These are phyloP conservation scores for Saimiri boliviensis DNA, from an alignment of 2,113 vertebrate species.

Conservation along the genomic window DNA sequence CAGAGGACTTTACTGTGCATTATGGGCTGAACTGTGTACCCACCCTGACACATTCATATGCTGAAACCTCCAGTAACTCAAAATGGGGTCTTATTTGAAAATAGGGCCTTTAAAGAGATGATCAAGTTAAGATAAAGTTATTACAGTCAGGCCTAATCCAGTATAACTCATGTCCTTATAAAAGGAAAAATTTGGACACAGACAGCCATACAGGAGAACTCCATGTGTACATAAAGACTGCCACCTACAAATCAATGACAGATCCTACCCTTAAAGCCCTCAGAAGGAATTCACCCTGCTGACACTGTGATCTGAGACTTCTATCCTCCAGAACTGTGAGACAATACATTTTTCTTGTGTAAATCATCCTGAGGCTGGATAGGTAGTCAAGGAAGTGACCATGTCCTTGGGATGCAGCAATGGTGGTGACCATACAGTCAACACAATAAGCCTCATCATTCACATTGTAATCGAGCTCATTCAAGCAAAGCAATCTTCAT, in stretches of 20 bases:
- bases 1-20: background rate
- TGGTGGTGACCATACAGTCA: no score
- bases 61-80: background rate
- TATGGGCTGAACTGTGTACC: background rate
- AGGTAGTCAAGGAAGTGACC: no score
- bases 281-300: no score
- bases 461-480: no score
- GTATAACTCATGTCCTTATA: rapidly evolving
- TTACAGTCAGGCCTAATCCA: background rate
- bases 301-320: background rate
- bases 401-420: no score
- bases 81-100: background rate
- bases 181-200: background rate
- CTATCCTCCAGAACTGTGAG: background rate
- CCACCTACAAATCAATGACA: background rate
- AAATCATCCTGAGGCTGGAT: no score
- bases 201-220: background rate
- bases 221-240: background rate
- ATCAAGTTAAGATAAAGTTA: background rate
- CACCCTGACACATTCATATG: background rate
- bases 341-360: background rate
- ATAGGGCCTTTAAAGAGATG: background rate
- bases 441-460: no score
- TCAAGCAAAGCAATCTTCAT: no score
- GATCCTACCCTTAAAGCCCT: background rate